These are phyloP conservation scores for Mormyrus lacerda DNA, from an alignment of 2,113 vertebrate species.

Conservation along the genomic window DNA sequence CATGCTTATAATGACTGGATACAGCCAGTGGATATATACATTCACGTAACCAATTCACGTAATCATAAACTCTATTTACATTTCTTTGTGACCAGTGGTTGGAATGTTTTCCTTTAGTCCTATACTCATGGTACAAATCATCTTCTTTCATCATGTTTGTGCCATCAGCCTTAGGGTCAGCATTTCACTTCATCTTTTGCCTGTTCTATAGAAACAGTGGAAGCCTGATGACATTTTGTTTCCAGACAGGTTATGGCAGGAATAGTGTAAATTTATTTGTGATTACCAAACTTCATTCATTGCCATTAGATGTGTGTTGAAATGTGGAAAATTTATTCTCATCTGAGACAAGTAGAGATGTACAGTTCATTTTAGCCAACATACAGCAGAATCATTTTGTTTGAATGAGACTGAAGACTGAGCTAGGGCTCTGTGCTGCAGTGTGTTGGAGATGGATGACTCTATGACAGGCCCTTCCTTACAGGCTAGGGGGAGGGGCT, in stretches of 20 bases:
- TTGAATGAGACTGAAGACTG: not conserved
- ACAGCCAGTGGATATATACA: not conserved
- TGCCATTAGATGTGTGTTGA: not conserved
- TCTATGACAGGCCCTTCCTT: constrained; percentile 11
- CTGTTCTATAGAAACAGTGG: not conserved
- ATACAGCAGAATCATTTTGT: not conserved
- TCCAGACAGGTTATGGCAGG: not conserved
- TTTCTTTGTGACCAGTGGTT: not conserved
- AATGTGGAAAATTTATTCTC: not conserved
- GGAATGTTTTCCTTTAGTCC: not conserved
- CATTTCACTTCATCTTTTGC: not conserved
- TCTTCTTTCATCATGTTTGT: not conserved
- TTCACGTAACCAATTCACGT: not conserved
- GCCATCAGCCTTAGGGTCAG: not conserved
- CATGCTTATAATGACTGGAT: not conserved
- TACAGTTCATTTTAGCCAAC: not conserved
- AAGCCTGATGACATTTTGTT: not conserved
- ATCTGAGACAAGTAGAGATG: not conserved
- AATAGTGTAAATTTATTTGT: not conserved
- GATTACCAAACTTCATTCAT: not conserved
- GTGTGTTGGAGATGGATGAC: constrained; percentile 11
- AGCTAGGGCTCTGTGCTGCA: not conserved
- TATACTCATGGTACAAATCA: not conserved
- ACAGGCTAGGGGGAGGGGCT: not conserved
- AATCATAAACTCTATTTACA: not conserved